Evolutionary conservation across 2,797 vertebrate genomes (phyloP).

Genomic region (Semaprochilodus insignis): DNA sequence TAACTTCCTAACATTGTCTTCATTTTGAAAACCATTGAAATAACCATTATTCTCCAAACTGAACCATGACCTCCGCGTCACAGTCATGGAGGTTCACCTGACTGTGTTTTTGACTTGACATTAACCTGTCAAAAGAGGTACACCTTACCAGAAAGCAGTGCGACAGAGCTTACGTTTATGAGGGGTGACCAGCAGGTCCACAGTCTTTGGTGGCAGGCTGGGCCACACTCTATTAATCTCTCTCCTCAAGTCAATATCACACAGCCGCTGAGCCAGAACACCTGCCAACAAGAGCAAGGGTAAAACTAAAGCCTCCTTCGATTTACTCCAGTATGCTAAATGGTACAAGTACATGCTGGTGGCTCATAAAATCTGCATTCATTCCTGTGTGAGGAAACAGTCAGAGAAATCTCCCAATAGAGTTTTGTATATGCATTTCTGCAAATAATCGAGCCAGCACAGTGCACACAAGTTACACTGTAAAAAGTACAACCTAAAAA

Average conservation of each 20-base stretch:
- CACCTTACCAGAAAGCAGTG: conserved; percentile 1
- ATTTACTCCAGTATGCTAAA: background rate
- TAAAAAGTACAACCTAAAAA: background rate
- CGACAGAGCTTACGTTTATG: conserved; percentile 87
- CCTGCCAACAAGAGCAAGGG: conserved; percentile 70
- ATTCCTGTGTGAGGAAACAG: background rate
- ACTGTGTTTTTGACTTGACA: background rate
- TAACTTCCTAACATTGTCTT: background rate
- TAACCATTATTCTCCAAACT: background rate
- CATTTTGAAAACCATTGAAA: background rate
- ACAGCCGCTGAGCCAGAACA: conserved; percentile 88
- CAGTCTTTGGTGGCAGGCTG: conserved; percentile 89
- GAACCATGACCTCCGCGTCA: background rate
- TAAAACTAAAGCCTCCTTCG: background rate
- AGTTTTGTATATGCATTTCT: too few species aligned
- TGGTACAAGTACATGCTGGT: background rate
- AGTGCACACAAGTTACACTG: background rate
- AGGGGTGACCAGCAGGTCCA: conserved; percentile 93
- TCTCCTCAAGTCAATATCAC: conserved; percentile 89
- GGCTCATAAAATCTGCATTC: background rate
- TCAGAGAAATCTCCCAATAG: background rate
- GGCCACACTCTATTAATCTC: conserved; percentile 95
- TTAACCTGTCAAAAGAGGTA: background rate
- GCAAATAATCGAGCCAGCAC: too few species aligned
- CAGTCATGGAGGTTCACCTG: background rate